A percentile compares a stretch with the other conserved stretches of the same genome.
Evolutionary conservation across 2,113 vertebrate genomes (phyloP).

Genomic region (Neopipo cinnamomea): DNA sequence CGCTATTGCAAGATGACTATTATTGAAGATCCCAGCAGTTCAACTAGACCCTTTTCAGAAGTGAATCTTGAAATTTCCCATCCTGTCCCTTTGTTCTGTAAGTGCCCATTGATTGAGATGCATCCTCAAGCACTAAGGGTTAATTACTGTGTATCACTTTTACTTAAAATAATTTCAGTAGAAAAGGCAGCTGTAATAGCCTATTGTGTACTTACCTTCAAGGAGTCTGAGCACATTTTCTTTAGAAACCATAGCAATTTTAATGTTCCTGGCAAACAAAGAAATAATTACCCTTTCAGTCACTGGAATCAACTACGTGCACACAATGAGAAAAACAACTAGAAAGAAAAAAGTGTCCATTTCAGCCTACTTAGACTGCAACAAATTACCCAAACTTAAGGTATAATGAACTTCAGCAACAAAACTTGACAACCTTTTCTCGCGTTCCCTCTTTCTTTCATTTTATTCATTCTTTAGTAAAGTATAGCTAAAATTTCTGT

Average conservation of each 20-base stretch:
- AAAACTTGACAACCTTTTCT: not conserved
- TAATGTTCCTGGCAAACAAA: constrained; percentile 51
- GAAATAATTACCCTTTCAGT: constrained; percentile 44
- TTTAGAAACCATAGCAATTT: constrained; percentile 42
- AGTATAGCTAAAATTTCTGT: not conserved
- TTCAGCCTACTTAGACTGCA: not conserved
- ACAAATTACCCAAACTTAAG: not conserved
- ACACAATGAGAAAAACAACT: not conserved
- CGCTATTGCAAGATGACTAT: not conserved
- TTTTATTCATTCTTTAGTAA: not conserved
- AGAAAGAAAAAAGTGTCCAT: not conserved
- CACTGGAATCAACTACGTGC: not conserved
- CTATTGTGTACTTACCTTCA: constrained; percentile 8
- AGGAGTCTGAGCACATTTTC: constrained; percentile 26
- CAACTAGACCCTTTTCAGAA: not conserved
- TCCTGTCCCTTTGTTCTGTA: not conserved
- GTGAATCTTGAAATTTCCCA: not conserved
- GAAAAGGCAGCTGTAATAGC: not conserved
- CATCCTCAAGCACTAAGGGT: constrained; percentile 28
- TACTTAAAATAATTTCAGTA: constrained; percentile 30
- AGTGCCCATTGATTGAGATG: not conserved
- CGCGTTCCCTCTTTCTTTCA: not conserved
- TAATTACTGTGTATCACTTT: constrained; percentile 11
- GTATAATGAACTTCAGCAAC: not conserved
- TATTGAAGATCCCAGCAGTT: not conserved